A percentile compares a stretch with the other conserved stretches of the same genome.
These are phyloP conservation scores for Xenentodon cancila DNA, from an alignment of 2,797 vertebrate genomes.

Conservation along the genomic window DNA sequence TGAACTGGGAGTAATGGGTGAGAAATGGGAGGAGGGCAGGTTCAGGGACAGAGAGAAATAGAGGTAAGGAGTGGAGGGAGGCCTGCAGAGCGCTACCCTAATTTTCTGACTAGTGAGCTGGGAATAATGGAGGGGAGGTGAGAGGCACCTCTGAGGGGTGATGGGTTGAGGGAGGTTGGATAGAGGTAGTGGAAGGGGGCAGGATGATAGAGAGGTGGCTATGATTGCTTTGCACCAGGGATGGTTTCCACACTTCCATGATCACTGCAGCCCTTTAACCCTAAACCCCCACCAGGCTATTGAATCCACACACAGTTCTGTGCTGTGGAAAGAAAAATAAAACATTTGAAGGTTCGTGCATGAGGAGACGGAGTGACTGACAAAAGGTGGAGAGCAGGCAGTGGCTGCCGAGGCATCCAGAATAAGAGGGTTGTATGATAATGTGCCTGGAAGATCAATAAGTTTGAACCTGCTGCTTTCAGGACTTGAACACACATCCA, in stretches of 20 bases:
- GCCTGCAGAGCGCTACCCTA: slow-evolving; percentile 59
- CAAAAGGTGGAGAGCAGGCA: slow-evolving; percentile 9
- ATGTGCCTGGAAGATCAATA: slow-evolving; percentile 56
- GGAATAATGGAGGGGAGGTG: slow-evolving; percentile 63
- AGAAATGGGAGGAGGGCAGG: slow-evolving; percentile 60
- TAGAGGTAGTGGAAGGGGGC: slow-evolving; percentile 48
- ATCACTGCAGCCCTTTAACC: slow-evolving; percentile 59
- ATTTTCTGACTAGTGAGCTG: slow-evolving; percentile 77
- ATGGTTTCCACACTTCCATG: slow-evolving; percentile 67
- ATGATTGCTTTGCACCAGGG: slow-evolving; percentile 72
- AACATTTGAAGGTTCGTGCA: slow-evolving; percentile 31
- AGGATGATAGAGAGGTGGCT: slow-evolving; percentile 68
- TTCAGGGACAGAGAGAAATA: slow-evolving; percentile 25
- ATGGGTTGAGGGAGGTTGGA: slow-evolving; percentile 60
- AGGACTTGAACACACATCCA: slow-evolving; percentile 50
- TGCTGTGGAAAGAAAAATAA: slow-evolving; percentile 23
- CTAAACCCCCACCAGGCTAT: slow-evolving; percentile 37
- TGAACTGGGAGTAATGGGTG: slow-evolving; percentile 79
- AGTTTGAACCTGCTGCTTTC: slow-evolving; percentile 32
- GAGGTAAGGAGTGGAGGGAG: slow-evolving; percentile 25
- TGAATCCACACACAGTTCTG: slow-evolving; percentile 33
- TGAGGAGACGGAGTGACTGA: slow-evolving; percentile 30
- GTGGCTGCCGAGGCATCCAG: slow-evolving; percentile 36
- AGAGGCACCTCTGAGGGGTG: slow-evolving; percentile 46
- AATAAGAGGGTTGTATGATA: slow-evolving; percentile 38